These are phyloP conservation scores for Heliconius congener DNA, from an alignment of 1,140 invertebrate species.

Conservation along the genomic window DNA sequence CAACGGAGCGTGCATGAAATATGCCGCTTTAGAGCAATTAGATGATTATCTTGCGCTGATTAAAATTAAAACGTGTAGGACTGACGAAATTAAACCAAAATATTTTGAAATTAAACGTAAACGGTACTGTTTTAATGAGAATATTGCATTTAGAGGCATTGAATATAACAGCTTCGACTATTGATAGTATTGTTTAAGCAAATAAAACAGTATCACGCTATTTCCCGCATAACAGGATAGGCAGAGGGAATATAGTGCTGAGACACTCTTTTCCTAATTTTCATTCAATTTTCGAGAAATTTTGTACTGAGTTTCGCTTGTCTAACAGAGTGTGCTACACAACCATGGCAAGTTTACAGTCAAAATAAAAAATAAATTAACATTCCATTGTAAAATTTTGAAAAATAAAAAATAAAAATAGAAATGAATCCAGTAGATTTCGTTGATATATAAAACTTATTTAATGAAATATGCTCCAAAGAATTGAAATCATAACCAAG, in stretches of 20 bases:
- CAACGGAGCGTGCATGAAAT: conserved; percentile 37
- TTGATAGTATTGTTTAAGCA: neutral
- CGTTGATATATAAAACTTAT: too few relatives aligned
- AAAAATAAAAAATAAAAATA: neutral
- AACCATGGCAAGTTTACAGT: too few relatives aligned
- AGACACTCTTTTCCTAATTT: neutral
- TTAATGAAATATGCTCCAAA: too few relatives aligned
- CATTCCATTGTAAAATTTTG: too few relatives aligned
- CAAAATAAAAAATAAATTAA: too few relatives aligned
- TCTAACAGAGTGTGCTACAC: too few relatives aligned
- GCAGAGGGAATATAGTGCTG: too few relatives aligned
- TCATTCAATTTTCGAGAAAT: too few relatives aligned
- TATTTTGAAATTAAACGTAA: conserved; percentile 16
- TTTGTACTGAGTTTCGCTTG: too few relatives aligned
- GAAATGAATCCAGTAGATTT: neutral
- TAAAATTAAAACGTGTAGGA: conserved; percentile 23
- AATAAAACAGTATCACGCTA: too few relatives aligned
- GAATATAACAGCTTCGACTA: neutral
- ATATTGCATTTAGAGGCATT: neutral
- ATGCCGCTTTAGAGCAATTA: conserved; percentile 30
- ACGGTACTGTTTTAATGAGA: conserved; percentile 1
- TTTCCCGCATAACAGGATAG: too few relatives aligned
- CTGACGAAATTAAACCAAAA: conserved; percentile 27
- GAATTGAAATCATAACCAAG: neutral
- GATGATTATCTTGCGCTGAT: conserved; percentile 31